Conservation (phyloP, 2,113 vertebrate genomes). For the Catharus fuscescens region DNA sequence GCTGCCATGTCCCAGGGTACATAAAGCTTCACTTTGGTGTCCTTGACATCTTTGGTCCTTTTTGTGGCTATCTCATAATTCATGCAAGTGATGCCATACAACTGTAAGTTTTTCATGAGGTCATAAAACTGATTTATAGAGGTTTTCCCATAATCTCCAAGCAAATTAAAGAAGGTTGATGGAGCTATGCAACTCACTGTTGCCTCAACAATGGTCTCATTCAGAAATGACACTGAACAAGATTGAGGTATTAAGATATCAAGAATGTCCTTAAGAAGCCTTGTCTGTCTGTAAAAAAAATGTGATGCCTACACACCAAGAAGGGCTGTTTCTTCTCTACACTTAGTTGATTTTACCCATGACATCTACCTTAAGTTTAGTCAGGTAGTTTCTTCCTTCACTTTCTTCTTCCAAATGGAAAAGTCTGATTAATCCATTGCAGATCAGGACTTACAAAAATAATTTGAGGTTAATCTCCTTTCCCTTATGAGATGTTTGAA, state of each 20-base stretch:
- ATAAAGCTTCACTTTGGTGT: conserved; percentile 38
- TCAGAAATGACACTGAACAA: conserved; percentile 64
- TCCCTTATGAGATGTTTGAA: background rate
- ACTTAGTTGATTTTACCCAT: background rate
- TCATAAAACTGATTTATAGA: conserved; percentile 68
- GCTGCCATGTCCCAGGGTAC: background rate
- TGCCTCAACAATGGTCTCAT: conserved; percentile 59
- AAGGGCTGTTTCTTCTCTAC: background rate
- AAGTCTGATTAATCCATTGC: background rate
- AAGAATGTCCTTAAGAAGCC: conserved; percentile 52
- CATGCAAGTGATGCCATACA: conserved; percentile 64
- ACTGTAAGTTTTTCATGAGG: conserved; percentile 62
- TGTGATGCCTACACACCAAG: background rate
- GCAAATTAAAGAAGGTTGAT: conserved; percentile 69
- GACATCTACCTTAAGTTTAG: background rate
- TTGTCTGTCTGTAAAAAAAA: conserved; percentile 23
- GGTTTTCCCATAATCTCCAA: conserved; percentile 67
- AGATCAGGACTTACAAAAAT: conserved; percentile 9
- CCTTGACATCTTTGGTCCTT: conserved; percentile 65
- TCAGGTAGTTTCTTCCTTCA: background rate
- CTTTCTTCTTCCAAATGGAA: background rate
- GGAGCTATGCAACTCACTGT: conserved; percentile 56
- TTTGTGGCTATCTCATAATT: conserved; percentile 60
- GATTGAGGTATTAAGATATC: conserved; percentile 54
- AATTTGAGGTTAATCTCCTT: background rate